Conservation (phyloP, 1,140 invertebrate genomes). For the Meloidogyne chitwoodi region DNA sequence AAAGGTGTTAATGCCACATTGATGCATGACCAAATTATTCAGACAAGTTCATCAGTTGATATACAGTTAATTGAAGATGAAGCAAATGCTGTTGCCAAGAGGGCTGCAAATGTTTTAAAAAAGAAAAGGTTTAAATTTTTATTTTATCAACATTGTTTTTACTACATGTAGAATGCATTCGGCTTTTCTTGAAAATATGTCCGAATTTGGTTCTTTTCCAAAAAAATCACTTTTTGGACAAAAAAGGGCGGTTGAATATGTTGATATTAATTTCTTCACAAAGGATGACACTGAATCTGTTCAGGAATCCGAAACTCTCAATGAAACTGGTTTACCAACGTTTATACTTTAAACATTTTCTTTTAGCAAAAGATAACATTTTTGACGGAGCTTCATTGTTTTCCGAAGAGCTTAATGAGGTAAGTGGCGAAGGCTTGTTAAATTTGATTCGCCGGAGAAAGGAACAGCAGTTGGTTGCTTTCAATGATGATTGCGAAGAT, state of each 20-base stretch:
- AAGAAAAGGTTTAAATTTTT: background rate
- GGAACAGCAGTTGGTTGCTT: slow-evolving; percentile 9
- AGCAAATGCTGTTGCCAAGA: slow-evolving; percentile 50
- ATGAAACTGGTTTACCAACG: background rate
- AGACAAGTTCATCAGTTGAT: slow-evolving; percentile 24
- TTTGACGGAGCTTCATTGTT: slow-evolving; percentile 5
- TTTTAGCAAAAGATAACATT: background rate
- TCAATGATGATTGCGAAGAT: background rate
- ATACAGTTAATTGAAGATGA: slow-evolving; percentile 48
- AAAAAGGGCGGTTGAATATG: slow-evolving; percentile 11
- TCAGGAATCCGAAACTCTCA: background rate
- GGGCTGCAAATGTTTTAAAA: slow-evolving; percentile 48
- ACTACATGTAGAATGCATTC: slow-evolving; percentile 21
- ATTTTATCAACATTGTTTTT: background rate
- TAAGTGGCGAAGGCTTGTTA: background rate
- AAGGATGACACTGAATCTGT: background rate
- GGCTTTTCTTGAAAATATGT: slow-evolving; percentile 17
- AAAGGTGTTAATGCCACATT: slow-evolving; percentile 45
- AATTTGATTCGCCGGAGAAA: background rate
- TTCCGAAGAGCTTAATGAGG: background rate
- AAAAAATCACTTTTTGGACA: slow-evolving; percentile 24
- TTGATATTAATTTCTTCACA: background rate
- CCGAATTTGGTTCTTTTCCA: background rate
- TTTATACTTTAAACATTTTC: background rate
- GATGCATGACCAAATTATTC: slow-evolving; percentile 49